Evolutionary conservation across 2,113 vertebrate species (phyloP), one percentile per base, ranked within the genome.

Genomic region (Serinus canaria): DNA sequence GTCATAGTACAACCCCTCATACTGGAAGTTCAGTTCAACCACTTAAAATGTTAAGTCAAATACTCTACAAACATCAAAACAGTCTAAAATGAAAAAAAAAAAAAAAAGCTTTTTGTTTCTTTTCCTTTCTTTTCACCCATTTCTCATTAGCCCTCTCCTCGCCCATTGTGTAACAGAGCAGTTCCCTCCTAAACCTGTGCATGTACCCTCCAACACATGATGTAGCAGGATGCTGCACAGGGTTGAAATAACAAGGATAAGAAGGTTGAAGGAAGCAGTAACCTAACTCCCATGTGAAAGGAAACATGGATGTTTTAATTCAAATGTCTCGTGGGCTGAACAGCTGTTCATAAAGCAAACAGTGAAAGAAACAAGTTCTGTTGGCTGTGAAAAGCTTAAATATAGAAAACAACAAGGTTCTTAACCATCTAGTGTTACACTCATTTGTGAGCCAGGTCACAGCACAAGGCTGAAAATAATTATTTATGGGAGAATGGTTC

Each of bases 391-490:
- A 81, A 91, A 27, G 28, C 56, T 87, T 46, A 59, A 73, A 73
- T n/a, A 53, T 17, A 22, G 47, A 87, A 77, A 88, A 66, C 16
- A 83, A 44, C 37, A 56, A 67, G 56, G 46, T 80, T 43, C 66
- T 83, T 43, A 60, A 43, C 59, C 16, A 47, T 33, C 12, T 59
- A 21, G 47, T 20, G 21, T 43, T 72, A 59, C 7, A 1, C 13
- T 70, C 24, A 66, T 24, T 78, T 47, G 33, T 39, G 30, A 92
- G 52, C 33, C 30, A 81, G 69, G 64, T 84, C 83, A 78, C 52
- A 89, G 52, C 33, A 59, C 56, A 35, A 89, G 46, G 89, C 59
- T 90, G 44, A 76, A 73, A 69, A 77, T 17, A 55, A 87, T 90
- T 74, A 55, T 91, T 94, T 94, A 73, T 59, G 55, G 35, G 27